phyloP scores from a whole-genome alignment of 30 jellyfish, hydroid and myxozoan species.

The Cassiopea xamachana region DNA sequence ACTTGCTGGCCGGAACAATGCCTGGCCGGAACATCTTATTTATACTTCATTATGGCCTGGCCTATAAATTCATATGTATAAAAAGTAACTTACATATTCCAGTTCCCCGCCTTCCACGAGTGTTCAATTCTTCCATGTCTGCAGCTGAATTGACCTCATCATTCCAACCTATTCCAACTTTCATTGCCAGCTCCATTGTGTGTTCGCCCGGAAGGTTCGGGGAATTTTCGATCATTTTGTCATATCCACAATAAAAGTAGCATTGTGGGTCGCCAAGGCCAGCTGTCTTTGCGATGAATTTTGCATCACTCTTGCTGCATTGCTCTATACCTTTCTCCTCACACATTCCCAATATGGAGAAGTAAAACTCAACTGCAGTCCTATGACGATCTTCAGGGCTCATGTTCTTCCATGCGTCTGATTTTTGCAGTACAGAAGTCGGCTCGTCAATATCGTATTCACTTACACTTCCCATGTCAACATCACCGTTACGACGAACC shows the following conservation, averaged over 20 bases:
- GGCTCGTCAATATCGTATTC: constrained; percentile 14
- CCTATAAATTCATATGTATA: too few species aligned
- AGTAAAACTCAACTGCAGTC: constrained; percentile 22
- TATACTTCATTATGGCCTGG: too few species aligned
- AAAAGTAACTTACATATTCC: neutral
- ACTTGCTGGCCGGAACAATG: too few species aligned
- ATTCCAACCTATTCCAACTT: neutral
- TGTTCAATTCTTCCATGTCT: neutral
- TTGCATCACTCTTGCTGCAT: constrained; percentile 20
- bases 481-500: neutral
- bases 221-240: neutral
- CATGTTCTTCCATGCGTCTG: constrained; percentile 23
- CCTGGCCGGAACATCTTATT: too few species aligned
- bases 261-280: constrained; percentile 30
- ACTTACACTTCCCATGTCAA: neutral
- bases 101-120: neutral
- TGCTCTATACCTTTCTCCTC: constrained; percentile 15
- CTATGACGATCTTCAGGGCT: constrained; percentile 29
- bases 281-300: constrained; percentile 23
- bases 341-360: constrained; percentile 21
- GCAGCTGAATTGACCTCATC: neutral
- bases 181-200: neutral
- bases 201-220: neutral
- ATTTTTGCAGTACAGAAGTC: neutral
- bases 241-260: constrained; percentile 6